Evolutionary conservation across 1,140 invertebrate species (phyloP).

Genomic region (Lysiphlebus fabarum): DNA sequence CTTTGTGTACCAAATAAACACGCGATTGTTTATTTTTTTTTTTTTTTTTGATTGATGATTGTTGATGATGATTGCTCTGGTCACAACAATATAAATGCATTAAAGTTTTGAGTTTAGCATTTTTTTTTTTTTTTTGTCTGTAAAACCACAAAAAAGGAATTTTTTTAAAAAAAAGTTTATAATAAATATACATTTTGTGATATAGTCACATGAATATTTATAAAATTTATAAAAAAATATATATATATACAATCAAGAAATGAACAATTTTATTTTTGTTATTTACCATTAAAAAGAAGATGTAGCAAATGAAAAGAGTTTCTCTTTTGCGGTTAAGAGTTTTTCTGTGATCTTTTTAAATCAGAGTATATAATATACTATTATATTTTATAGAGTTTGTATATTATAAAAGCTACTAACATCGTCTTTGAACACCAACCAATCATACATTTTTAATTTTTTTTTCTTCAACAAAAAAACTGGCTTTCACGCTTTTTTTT

Average conservation of each 20-base stretch:
- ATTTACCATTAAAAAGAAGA: too few species aligned
- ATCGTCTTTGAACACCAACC: constrained; percentile 10
- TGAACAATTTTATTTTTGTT: too few species aligned
- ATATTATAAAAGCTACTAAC: not conserved
- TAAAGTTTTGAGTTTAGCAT: too few species aligned
- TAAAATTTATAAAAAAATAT: too few species aligned
- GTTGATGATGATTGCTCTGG: too few species aligned
- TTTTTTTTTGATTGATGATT: too few species aligned
- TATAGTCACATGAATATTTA: too few species aligned
- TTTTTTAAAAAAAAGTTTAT: not conserved
- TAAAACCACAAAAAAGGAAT: not conserved
- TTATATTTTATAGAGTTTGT: not conserved
- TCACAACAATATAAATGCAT: not conserved
- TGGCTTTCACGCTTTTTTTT: not conserved
- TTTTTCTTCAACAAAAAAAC: not conserved
- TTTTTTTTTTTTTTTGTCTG: not conserved
- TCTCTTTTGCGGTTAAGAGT: constrained; percentile 10
- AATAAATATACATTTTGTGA: too few species aligned
- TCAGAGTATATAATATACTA: not conserved
- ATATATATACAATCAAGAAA: too few species aligned
- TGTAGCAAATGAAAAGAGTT: not conserved
- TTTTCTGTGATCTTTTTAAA: not conserved
- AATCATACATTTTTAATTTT: constrained; percentile 1
- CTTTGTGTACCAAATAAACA: not conserved
- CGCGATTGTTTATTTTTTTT: too few species aligned